Evolutionary conservation across 2,113 vertebrate species (phyloP).

Genomic region (Alethe diademata): DNA sequence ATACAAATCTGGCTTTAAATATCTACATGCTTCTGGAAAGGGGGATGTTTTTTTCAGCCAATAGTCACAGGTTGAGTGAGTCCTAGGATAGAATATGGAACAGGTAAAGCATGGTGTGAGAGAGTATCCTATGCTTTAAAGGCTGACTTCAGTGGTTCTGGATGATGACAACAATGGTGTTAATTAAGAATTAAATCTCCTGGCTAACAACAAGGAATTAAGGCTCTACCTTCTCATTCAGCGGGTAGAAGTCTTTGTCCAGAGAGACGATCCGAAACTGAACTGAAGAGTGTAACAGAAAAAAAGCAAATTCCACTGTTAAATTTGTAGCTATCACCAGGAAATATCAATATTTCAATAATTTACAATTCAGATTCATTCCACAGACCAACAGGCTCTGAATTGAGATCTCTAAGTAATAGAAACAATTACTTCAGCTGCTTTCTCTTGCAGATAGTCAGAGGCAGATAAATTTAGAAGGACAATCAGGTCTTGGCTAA

Average conservation of each 20-base stretch:
- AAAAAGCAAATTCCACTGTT: slow-evolving; percentile 8
- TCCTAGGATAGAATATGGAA: background rate
- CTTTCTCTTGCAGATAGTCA: background rate
- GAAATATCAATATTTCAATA: background rate
- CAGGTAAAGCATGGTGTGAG: background rate
- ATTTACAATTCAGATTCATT: background rate
- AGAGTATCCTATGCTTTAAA: background rate
- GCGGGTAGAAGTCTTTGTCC: slow-evolving; percentile 67
- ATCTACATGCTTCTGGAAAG: background rate
- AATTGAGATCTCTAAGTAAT: background rate
- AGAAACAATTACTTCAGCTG: background rate
- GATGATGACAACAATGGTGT: background rate
- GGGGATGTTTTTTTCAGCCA: background rate
- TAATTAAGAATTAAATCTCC: background rate
- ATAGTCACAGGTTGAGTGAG: background rate
- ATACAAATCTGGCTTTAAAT: background rate
- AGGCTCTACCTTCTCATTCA: slow-evolving; percentile 69
- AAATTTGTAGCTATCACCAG: background rate
- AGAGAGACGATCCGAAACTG: slow-evolving; percentile 69
- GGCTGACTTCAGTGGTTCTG: background rate
- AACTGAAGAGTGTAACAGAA: slow-evolving; percentile 35
- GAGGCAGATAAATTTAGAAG: background rate
- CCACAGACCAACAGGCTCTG: background rate
- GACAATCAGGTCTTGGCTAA: background rate
- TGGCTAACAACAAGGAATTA: background rate